These are phyloP conservation scores for Aphidius gifuensis DNA, from an alignment of 1,140 invertebrate species.

Conservation along the genomic window DNA sequence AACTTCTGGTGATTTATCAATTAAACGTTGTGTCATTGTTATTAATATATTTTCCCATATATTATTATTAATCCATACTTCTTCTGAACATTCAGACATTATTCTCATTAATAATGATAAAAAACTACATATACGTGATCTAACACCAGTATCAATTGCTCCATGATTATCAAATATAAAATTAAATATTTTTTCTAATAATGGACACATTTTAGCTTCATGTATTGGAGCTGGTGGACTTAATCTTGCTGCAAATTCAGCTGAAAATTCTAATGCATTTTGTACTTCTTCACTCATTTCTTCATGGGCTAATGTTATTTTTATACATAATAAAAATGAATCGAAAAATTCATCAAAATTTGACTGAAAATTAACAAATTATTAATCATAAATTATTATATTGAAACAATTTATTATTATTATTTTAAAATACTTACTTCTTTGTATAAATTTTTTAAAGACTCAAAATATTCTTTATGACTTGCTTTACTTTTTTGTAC, in stretches of 20 bases:
- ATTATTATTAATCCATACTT: constrained; percentile 74
- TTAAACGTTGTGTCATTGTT: constrained; percentile 68
- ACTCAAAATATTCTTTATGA: no score
- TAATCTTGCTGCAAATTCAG: constrained; percentile 52
- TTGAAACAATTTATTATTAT: no score
- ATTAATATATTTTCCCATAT: constrained; percentile 70
- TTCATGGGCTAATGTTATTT: constrained; percentile 34
- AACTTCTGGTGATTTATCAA: constrained; percentile 72
- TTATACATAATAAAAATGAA: constrained; percentile 38
- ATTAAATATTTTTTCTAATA: constrained; percentile 38
- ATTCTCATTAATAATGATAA: constrained; percentile 70
- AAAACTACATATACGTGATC: constrained; percentile 73
- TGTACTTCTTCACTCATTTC: constrained; percentile 53
- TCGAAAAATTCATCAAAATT: constrained; percentile 34
- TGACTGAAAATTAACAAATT: constrained; percentile 33
- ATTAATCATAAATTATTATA: neutral
- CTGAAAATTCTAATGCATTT: constrained; percentile 58
- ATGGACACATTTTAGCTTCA: constrained; percentile 37
- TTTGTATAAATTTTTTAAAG: no score
- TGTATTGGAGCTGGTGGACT: neutral
- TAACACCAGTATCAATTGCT: constrained; percentile 61
- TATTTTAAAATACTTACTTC: no score
- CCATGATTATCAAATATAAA: constrained; percentile 52
- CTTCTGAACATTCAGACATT: constrained; percentile 60
- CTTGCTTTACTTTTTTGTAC: no score